Evolutionary conservation across 2,888 invertebrate species (phyloP).

Genomic region (Lathronympha strigana): DNA sequence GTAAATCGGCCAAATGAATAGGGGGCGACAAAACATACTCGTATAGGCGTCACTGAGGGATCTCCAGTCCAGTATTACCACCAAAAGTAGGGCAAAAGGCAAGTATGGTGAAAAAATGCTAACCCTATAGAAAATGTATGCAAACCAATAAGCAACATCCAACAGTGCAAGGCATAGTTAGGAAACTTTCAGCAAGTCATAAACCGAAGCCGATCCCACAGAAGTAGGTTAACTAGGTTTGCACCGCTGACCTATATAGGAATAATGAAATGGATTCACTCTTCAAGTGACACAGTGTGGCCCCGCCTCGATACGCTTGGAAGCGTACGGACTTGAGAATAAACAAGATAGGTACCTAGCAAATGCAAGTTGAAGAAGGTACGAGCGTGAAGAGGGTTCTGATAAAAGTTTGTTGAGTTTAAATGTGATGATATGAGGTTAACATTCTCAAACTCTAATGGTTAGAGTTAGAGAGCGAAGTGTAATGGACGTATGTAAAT

Average conservation of each 20-base stretch:
- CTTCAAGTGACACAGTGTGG: slow-evolving; percentile 26
- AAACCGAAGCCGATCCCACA: slow-evolving; percentile 17
- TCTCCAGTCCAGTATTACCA: too few relatives aligned
- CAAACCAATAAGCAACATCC: neutral
- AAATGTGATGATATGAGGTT: too few relatives aligned
- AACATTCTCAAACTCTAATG: neutral
- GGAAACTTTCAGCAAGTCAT: slow-evolving; percentile 6
- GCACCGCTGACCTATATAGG: slow-evolving; percentile 49
- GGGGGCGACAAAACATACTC: too few relatives aligned
- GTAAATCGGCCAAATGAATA: too few relatives aligned
- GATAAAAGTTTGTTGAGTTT: too few relatives aligned
- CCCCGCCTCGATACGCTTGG: slow-evolving; percentile 18
- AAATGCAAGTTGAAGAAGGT: too few relatives aligned
- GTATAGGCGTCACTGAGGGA: too few relatives aligned
- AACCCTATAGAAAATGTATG: neutral
- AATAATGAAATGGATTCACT: slow-evolving; percentile 46
- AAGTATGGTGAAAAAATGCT: neutral
- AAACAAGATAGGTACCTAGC: too few relatives aligned
- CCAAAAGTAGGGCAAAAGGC: too few relatives aligned
- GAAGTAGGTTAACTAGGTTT: slow-evolving; percentile 41
- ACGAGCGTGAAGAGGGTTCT: too few relatives aligned
- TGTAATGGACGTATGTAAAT: too few relatives aligned
- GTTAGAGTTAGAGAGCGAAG: neutral
- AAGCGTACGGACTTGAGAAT: slow-evolving; percentile 5
- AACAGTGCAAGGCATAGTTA: neutral